These are phyloP conservation scores for Adineta ricciae DNA, from an alignment of 2,888 invertebrate species.

Conservation along the genomic window DNA sequence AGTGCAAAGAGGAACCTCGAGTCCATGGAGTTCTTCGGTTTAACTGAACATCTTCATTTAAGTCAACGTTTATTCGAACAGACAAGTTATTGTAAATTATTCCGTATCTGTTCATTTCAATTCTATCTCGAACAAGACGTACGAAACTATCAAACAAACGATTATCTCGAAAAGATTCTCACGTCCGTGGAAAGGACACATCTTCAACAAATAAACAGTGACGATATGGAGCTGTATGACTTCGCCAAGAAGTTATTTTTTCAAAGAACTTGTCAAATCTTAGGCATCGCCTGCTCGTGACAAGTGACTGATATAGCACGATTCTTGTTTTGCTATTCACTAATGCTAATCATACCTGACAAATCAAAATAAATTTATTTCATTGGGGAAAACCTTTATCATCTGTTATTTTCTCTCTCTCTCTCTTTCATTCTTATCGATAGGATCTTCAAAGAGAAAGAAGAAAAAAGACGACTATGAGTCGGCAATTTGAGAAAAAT, in stretches of 20 bases:
- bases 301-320: too few species aligned
- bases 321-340: not conserved
- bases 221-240: not conserved
- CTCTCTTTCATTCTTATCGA: not conserved
- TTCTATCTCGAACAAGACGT: not conserved
- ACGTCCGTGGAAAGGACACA: not conserved
- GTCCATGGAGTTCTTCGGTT: conserved; percentile 89
- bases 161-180: not conserved
- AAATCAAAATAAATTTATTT: not conserved
- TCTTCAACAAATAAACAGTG: not conserved
- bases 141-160: not conserved
- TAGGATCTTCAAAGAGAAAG: not conserved
- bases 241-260: not conserved
- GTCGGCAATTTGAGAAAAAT: not conserved
- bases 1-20: conserved; percentile 89
- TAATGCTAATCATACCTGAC: not conserved
- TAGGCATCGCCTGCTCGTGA: not conserved
- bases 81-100: not conserved
- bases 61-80: conserved; percentile 48
- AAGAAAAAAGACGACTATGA: not conserved
- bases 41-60: conserved; percentile 79
- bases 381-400: not conserved
- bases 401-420: not conserved
- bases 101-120: not conserved
- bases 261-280: not conserved